Evolutionary conservation across 2,888 invertebrate species (phyloP).

Genomic region (Himalopsyche kuldschensis): DNA sequence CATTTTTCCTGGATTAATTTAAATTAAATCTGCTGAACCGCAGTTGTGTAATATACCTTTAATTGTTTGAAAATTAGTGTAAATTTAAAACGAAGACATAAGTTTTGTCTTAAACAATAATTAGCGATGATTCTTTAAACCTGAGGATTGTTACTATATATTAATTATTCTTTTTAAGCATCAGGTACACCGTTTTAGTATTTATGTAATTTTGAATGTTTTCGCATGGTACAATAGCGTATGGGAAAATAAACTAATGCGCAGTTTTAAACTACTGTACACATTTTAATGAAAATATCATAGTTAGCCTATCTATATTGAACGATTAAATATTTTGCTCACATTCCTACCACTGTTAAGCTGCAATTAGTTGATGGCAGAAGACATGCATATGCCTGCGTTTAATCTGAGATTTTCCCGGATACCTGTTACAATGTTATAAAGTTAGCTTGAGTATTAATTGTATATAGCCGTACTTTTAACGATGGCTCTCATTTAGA

Average conservation of each 20-base stretch:
- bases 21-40: neutral
- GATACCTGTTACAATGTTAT: neutral
- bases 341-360: neutral
- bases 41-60: neutral
- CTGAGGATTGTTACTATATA: conserved; percentile 35
- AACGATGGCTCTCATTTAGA: neutral
- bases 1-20: neutral
- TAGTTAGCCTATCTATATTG: neutral
- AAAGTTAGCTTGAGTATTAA: neutral
- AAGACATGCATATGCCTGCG: neutral
- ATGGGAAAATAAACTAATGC: neutral
- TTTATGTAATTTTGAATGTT: conserved; percentile 1
- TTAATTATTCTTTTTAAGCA: conserved; percentile 42
- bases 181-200: conserved; percentile 29
- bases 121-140: conserved; percentile 44
- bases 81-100: conserved; percentile 16
- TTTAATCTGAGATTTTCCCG: neutral
- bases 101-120: conserved; percentile 44
- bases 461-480: neutral
- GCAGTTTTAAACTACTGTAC: neutral
- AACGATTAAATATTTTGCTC: neutral
- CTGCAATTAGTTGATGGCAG: neutral
- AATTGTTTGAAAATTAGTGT: neutral
- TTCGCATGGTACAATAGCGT: neutral
- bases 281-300: neutral